Base-by-base conservation (phyloP, 2,797 vertebrate genomes). In the Numenius phaeopus region DNA sequence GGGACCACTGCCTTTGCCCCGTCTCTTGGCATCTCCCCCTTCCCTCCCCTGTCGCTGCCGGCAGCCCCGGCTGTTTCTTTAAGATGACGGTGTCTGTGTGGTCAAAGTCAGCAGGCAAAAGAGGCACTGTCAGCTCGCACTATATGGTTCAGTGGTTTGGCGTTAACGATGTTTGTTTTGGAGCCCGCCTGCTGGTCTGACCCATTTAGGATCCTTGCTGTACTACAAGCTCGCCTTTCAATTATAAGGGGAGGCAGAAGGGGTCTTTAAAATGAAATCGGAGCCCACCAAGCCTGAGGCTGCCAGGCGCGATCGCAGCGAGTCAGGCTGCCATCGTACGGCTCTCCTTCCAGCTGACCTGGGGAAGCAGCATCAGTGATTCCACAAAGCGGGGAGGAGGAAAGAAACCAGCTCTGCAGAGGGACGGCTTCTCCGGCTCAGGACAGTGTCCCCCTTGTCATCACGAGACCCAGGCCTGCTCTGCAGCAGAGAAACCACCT, bases 111-210 rank as follows among this genome's bases (percentile, higher is more conserved):
- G 96, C 92, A 89, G 94, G 96, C 92, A 88, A 65, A 81, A 21
- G 46, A 83, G 82, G 69, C 57, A 39, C 92, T 92, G 96, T 96
- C 97, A 97, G 96, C 93, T 96, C 39, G 3, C 69, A 6, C 87
- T 96, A 2, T 58, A 73, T 93, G 96, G 96, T 94, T 97, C 97
- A 96, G 93, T 83, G 97, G 95, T 70, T 96, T 97, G 96, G 95
- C 87, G 9, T 71, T 94, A 88, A 91, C 18, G 55, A 87, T 44
- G 49, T 95, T 97, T 97, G 91, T 92, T 96, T 96, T 97, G 96
- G 97, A 97, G 95, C 83, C 90, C 49, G 34, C 54, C 23, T 39
- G 93, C 93, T 78, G 65, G 30, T 40, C 96, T 98, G 97, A 95
- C 97, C 97, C 97, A 94, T 95, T 97, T 97, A 76, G 94, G 95